Evolutionary conservation across 2,888 invertebrate species (phyloP).

Genomic region (Caenorhabditis angaria): DNA sequence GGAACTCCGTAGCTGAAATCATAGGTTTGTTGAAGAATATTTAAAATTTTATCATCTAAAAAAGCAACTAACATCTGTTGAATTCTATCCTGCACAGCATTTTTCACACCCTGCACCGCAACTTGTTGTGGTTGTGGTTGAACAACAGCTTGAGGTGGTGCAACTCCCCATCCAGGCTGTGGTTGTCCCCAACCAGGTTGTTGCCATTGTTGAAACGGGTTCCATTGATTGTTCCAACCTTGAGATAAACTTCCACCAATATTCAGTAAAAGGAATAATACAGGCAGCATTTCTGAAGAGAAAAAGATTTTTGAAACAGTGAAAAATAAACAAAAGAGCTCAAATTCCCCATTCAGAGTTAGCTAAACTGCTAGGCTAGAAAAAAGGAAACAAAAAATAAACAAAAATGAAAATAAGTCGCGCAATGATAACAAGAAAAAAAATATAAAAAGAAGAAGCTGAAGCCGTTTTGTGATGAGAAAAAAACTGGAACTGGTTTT

Average conservation of each 20-base stretch:
- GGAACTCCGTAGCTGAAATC: constrained; percentile 12
- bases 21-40: neutral
- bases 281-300: too few species aligned
- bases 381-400: too few species aligned
- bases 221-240: constrained; percentile 34
- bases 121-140: constrained; percentile 6
- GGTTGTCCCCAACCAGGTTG: constrained; percentile 34
- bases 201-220: constrained; percentile 45
- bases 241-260: neutral
- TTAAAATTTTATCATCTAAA: neutral
- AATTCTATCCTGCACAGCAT: constrained; percentile 36
- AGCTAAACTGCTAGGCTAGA: too few species aligned
- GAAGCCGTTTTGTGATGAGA: neutral
- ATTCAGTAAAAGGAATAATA: neutral
- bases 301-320: too few species aligned
- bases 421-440: neutral
- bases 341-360: too few species aligned
- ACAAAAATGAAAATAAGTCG: neutral
- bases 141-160: constrained; percentile 17
- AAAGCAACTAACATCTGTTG: constrained; percentile 26
- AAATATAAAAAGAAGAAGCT: neutral
- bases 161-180: constrained; percentile 20
- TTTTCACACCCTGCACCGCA: constrained; percentile 22
- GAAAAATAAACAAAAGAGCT: too few species aligned
- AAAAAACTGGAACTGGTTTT: constrained; percentile 1